phyloP scores from a whole-genome alignment of 2,113 vertebrate species.

The Prietella phreatophila region DNA sequence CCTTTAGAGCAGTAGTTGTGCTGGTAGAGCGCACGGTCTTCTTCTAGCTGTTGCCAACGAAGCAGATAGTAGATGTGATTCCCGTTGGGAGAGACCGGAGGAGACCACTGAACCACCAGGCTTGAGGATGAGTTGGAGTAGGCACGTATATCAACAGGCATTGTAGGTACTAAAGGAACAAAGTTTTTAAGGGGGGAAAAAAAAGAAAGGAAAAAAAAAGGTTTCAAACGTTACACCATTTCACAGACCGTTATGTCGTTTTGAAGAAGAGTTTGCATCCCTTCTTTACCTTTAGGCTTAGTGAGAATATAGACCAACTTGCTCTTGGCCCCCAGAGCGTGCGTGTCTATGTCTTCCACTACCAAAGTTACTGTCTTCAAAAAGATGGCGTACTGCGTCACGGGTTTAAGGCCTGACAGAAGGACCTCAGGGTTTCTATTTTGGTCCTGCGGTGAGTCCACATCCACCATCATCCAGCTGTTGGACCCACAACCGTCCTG shows the following conservation, averaged over 20 bases:
- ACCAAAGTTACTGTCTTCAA: conserved; percentile 93
- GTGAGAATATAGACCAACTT: conserved; percentile 94
- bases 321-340: conserved; percentile 89
- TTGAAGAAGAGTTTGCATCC: background rate
- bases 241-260: background rate
- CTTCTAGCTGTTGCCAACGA: conserved; percentile 92
- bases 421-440: conserved; percentile 84
- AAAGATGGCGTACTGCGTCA: conserved; percentile 94
- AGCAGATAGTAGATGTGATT: conserved; percentile 94
- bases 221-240: background rate
- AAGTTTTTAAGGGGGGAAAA: background rate
- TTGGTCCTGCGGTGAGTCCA: conserved; percentile 85
- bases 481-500: conserved; percentile 95
- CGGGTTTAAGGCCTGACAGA: conserved; percentile 85
- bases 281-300: conserved; percentile 83
- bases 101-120: conserved; percentile 92
- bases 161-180: conserved; percentile 81
- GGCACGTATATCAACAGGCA: conserved; percentile 88
- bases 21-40: conserved; percentile 90
- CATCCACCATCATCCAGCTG: conserved; percentile 98
- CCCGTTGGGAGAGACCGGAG: conserved; percentile 87
- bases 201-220: background rate
- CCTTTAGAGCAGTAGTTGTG: conserved; percentile 98
- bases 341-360: conserved; percentile 80
- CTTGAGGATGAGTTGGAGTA: conserved; percentile 92